Conservation (phyloP, 2,113 vertebrate genomes). For the Caranx melampygus region DNA sequence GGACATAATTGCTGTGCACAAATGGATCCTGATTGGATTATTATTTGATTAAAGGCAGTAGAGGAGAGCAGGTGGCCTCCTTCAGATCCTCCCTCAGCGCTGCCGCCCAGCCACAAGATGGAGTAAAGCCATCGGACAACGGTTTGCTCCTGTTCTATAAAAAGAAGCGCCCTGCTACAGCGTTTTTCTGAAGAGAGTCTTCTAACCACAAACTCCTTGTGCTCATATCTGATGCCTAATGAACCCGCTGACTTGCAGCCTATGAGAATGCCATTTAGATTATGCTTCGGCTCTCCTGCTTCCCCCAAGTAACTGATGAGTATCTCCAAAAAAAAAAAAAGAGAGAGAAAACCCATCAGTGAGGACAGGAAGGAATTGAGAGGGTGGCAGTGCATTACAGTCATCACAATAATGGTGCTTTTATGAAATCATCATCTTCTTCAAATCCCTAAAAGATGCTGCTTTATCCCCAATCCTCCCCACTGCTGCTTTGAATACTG, state of each 20-base stretch:
- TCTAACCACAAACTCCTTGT: neutral
- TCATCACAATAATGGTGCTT: constrained; percentile 54
- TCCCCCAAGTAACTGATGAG: constrained; percentile 28
- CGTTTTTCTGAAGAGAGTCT: neutral
- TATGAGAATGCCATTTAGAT: constrained; percentile 36
- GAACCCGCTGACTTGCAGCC: constrained; percentile 22
- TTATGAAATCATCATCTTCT: constrained; percentile 55
- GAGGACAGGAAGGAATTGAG: constrained; percentile 19
- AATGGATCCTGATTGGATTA: constrained; percentile 82
- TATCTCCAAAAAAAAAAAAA: constrained; percentile 30
- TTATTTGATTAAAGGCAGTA: constrained; percentile 83
- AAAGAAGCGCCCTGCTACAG: neutral
- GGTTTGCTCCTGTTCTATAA: constrained; percentile 14
- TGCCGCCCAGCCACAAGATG: constrained; percentile 58
- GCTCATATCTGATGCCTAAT: constrained; percentile 24
- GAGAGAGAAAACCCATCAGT: neutral
- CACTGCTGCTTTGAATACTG: constrained; percentile 63
- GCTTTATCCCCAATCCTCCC: constrained; percentile 49
- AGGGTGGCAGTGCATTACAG: constrained; percentile 44
- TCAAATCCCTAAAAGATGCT: constrained; percentile 55
- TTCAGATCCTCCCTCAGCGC: constrained; percentile 55
- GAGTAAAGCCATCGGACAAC: constrained; percentile 25
- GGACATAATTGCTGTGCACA: constrained; percentile 77
- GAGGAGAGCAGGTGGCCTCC: constrained; percentile 80
- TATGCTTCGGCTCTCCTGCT: constrained; percentile 10